Conservation (phyloP, 2,113 vertebrate species). For the Sus scrofa region T2T-Sscrofa CM000824.6:167350001-167350500, state of each 20-base stretch:
- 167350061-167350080: neutral
- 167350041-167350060: neutral
- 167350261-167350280: conserved; percentile 2
- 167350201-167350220: conserved; percentile 46
- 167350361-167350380: conserved; percentile 13
- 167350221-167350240: conserved; percentile 38
- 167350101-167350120: conserved; percentile 44
- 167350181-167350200: conserved; percentile 2
- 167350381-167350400: conserved; percentile 11
- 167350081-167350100: conserved; percentile 41
- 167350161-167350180: conserved; percentile 61
- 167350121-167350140: conserved; percentile 16
- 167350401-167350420: neutral
- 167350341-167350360: neutral
- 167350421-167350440: neutral
- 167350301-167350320: neutral
- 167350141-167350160: conserved; percentile 49
- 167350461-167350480: neutral
- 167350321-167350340: neutral
- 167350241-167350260: neutral
- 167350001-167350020: neutral
- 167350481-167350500: neutral
- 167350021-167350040: neutral
- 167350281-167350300: conserved; percentile 49
- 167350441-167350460: neutral